These are phyloP conservation scores for Catharus minimus DNA, from an alignment of 2,113 vertebrate species.

Conservation along the genomic window DNA sequence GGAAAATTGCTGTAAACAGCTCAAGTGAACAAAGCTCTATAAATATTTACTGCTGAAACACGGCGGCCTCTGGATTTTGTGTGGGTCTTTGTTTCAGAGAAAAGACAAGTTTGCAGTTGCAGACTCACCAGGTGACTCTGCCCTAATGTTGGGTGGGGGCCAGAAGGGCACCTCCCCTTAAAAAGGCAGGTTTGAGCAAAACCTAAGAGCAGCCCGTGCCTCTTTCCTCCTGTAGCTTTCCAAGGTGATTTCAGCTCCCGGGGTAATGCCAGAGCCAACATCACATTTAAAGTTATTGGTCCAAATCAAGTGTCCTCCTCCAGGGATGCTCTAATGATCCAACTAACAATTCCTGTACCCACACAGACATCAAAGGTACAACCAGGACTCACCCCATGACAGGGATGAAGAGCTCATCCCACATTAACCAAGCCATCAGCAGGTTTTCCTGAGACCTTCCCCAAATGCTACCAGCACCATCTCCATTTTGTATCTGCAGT, in stretches of 20 bases:
- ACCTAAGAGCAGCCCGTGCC: accelerated
- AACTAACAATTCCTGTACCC: not conserved
- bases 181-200: not conserved
- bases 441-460: not conserved
- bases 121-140: not conserved
- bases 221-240: not conserved
- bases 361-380: not conserved
- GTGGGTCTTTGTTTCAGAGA: not conserved
- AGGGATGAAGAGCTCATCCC: not conserved
- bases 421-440: not conserved
- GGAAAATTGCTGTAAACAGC: not conserved
- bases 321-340: not conserved
- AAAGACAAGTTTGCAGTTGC: not conserved
- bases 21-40: not conserved
- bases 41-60: not conserved
- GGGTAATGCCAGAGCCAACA: not conserved
- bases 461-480: not conserved
- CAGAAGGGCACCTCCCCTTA: not conserved
- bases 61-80: not conserved
- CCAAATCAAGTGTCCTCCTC: not conserved
- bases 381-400: accelerated
- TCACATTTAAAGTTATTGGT: not conserved
- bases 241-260: too few relatives aligned
- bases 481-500: not conserved
- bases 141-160: accelerated